These are phyloP conservation scores for Hystrix cristata DNA, from an alignment of 2,113 vertebrate genomes.

Conservation along the genomic window DNA sequence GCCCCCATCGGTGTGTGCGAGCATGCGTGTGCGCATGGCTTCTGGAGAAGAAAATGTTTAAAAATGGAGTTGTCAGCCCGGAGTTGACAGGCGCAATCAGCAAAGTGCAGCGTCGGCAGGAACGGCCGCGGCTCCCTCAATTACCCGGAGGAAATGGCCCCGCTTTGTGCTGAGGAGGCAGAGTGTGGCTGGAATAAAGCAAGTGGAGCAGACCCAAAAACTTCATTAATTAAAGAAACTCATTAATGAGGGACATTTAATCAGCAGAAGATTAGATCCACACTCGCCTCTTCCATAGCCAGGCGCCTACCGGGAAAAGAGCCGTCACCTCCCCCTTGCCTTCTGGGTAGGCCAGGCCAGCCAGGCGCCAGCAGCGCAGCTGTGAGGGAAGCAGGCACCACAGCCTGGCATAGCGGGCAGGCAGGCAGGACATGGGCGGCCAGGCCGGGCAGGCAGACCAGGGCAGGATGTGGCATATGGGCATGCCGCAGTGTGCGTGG, in stretches of 20 bases:
- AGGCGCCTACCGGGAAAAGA: slow-evolving; percentile 30
- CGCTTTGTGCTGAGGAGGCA: slow-evolving; percentile 91
- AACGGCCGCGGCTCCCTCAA: slow-evolving; percentile 80
- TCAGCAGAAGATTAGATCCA: slow-evolving; percentile 88
- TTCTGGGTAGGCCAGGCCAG: background rate
- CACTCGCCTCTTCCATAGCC: slow-evolving; percentile 62
- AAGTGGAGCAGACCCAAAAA: slow-evolving; percentile 89
- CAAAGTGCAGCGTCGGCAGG: slow-evolving; percentile 89
- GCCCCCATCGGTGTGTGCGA: background rate
- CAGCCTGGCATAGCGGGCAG: background rate
- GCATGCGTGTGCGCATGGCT: background rate
- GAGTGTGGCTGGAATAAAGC: slow-evolving; percentile 84
- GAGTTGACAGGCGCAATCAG: slow-evolving; percentile 84
- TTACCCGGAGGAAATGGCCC: slow-evolving; percentile 87
- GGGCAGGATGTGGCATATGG: background rate
- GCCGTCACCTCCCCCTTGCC: background rate
- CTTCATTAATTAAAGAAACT: slow-evolving; percentile 92
- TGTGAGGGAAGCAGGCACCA: background rate
- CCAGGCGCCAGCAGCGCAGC: background rate
- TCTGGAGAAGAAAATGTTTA: slow-evolving; percentile 80
- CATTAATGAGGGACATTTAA: slow-evolving; percentile 91
- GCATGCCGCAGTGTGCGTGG: background rate
- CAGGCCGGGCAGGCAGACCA: accelerated
- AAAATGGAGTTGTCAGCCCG: slow-evolving; percentile 84
- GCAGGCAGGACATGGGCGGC: background rate